Evolutionary conservation across 2,113 vertebrate genomes (phyloP), one percentile per base, ranked within the genome.

Genomic region (Gulo gulo): DNA sequence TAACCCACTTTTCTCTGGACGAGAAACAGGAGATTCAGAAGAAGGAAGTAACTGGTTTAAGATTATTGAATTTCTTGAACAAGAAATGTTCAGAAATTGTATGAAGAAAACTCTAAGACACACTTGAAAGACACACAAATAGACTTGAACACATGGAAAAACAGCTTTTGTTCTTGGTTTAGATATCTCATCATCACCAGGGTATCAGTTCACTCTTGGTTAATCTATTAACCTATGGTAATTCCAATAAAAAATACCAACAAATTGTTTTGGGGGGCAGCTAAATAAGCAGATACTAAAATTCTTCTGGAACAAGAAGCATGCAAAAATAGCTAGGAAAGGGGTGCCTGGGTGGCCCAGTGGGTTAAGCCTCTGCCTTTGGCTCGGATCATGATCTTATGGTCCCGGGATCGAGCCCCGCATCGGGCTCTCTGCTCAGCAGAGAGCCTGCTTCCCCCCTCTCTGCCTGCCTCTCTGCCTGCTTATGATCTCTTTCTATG

Each of bases 1-100:
- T 76, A 34, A 69, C 5, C 15, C 29, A 5, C 34, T 94, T 91
- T 81, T 92, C 61, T 57, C 87, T 90, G 39, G 55, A 67, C 61
- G 55, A 97, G 34, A 87, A 98, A 76, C 45, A 31, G 61, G 26
- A 55, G 31, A 67, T 73, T 94, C 52, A 89, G 52, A 93, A 93
- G 14, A 59, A 88, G 21, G 52, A 96, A 93, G 2, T 89, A 50
- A 93, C 13, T 61, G 76, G 6, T 69, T 95, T 78, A 39, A 78
- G 36, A 59, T 71, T 34, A 65, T 6, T 36, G 65, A 29, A 55
- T 29, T 93, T 76, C 92, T 82, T 94, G 78, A 76, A 61, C 39
- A 69, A 83, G 42, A 79, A 94, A 52, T 65, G 4, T 84, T 47
- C 20, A 65, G 59, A 80, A 96, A 95, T 21, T 85, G 81, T 42